These are phyloP conservation scores for Dendronephthya gigantea DNA, from an alignment of 64 coral and sea anemone genomes.

Conservation along the genomic window DNA sequence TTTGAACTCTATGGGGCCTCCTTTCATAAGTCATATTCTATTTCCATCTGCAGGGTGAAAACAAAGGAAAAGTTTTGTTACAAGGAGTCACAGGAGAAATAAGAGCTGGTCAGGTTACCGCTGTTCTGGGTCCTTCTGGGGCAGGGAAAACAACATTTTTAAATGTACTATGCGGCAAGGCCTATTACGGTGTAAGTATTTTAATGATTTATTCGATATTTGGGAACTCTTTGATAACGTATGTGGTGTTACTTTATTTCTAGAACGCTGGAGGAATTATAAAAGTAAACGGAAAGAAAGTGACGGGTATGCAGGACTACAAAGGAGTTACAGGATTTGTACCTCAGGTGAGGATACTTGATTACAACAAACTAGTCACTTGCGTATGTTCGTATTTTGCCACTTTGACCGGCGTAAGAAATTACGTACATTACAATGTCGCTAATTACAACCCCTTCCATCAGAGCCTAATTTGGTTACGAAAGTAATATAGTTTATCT, in stretches of 20 bases:
- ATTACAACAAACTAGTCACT: too few species aligned
- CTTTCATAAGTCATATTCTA: too few species aligned
- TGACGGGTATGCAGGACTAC: slow-evolving; percentile 34
- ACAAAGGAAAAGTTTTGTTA: slow-evolving; percentile 24
- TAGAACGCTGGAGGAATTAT: slow-evolving; percentile 56
- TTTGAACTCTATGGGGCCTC: too few species aligned
- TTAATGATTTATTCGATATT: too few species aligned
- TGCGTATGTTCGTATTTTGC: too few species aligned
- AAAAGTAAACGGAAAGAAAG: slow-evolving; percentile 42
- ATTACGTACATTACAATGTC: too few species aligned
- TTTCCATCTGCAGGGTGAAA: background rate
- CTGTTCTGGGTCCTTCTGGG: slow-evolving; percentile 72
- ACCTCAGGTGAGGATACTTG: slow-evolving; percentile 42
- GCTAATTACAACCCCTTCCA: too few species aligned
- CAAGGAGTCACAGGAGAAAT: slow-evolving; percentile 66
- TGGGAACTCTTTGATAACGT: too few species aligned
- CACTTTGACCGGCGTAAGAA: too few species aligned
- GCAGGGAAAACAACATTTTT: slow-evolving; percentile 66
- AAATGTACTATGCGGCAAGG: slow-evolving; percentile 66
- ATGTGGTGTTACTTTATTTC: background rate
- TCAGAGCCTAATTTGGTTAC: too few species aligned
- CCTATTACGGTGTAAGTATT: slow-evolving; percentile 63
- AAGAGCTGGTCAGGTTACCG: slow-evolving; percentile 54
- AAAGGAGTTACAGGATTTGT: slow-evolving; percentile 65
- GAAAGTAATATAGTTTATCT: too few species aligned